Base-by-base conservation (phyloP, 2,113 vertebrate genomes). In the Sylvilagus bachmani region DNA sequence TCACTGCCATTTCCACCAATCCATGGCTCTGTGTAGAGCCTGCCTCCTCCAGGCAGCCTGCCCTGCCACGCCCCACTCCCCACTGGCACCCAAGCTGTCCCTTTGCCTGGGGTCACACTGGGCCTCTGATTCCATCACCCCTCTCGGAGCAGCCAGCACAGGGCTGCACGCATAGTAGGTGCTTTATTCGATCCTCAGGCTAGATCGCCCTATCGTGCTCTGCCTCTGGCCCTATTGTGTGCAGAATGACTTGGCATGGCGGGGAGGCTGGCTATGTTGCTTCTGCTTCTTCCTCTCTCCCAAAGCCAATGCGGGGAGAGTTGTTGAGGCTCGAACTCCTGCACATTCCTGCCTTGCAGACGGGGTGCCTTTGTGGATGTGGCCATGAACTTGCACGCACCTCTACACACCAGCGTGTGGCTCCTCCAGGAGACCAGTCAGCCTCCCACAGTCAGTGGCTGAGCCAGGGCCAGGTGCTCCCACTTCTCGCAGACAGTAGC, bases 171-270 rank as follows among this genome's bases (percentile, higher is more conserved):
- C 21, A 19, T 0, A 49, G 36, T 1, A 36, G 73, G 67, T 1
- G 25, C 81, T 25, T 61, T 49, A 13, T n/a, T 31, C 36, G 29
- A 25, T 22, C 11, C 22, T 22, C 11, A 7, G 25, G 7, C 24
- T 61, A 4, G 78, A 44, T 12, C 31, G 2, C 17, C 49, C 74
- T 7, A 0, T 8, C 66, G 11, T 1, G 6, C 51, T 19, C 31
- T 19, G 0, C 9, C 9, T 9, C 58, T 16, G 29, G 12, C 17
- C 19, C 22, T 17, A 0, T 3, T 33, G 25, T 1, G 0, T 12
- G 25, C 12, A 19, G 19, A 74, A 29, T 10, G 51, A 75, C 75
- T 53, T 74, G 29, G 19, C 69, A 51, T 10, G 3, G 5, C 17
- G 29, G 70, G 64, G 17, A 85, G 27, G 36, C 86, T 44, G 85